phyloP scores from a whole-genome alignment of 2,113 vertebrate genomes.

The Nibea coibor region DNA sequence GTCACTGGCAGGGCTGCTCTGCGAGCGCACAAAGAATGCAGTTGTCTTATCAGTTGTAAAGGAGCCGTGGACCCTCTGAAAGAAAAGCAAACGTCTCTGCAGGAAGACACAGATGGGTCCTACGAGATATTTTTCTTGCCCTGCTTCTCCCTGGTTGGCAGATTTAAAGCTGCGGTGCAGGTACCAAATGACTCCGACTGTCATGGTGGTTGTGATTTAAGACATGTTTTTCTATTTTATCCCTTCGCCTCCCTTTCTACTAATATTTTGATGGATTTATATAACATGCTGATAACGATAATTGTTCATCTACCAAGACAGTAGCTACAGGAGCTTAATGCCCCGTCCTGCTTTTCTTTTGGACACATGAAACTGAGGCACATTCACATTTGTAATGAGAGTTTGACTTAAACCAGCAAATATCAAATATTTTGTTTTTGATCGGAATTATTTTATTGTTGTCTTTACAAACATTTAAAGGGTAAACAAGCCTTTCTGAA shows the following conservation, averaged over 20 bases:
- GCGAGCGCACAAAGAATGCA: constrained; percentile 76
- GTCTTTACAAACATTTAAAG: neutral
- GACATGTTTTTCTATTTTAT: constrained; percentile 47
- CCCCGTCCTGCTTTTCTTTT: neutral
- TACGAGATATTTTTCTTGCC: constrained; percentile 40
- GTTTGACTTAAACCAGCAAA: neutral
- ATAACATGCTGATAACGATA: constrained; percentile 5
- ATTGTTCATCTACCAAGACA: constrained; percentile 30
- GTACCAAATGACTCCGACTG: constrained; percentile 61
- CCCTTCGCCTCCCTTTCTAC: constrained; percentile 50
- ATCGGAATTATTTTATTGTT: neutral
- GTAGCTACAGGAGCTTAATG: constrained; percentile 42
- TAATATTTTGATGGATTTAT: constrained; percentile 60
- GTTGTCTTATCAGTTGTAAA: constrained; percentile 81
- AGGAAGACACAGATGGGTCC: constrained; percentile 50
- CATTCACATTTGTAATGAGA: neutral
- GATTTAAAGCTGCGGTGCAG: constrained; percentile 74
- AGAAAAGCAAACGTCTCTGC: constrained; percentile 71
- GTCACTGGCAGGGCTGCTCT: constrained; percentile 72
- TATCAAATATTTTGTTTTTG: too few relatives aligned
- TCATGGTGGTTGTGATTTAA: constrained; percentile 63
- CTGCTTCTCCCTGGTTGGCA: constrained; percentile 54
- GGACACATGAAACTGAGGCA: neutral
- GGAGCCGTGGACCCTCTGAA: constrained; percentile 49
- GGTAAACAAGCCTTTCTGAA: neutral